phyloP scores from a whole-genome alignment of 2,113 vertebrate genomes.

The Carollia perspicillata region DNA sequence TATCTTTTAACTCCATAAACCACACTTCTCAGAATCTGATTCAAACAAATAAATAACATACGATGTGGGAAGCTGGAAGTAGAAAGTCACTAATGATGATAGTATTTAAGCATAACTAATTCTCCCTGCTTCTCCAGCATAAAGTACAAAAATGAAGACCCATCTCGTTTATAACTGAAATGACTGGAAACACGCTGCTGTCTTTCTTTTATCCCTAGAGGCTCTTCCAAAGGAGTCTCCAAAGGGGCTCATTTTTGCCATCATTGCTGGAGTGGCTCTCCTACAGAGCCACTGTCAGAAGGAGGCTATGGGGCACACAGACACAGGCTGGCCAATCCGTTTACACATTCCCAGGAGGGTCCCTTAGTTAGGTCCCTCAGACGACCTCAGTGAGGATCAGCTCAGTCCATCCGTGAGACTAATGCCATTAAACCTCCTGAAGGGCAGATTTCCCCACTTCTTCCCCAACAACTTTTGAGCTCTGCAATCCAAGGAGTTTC shows the following conservation, averaged over 20 bases:
- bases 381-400: background rate
- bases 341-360: background rate
- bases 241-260: background rate
- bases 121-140: background rate
- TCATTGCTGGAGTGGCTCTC: background rate
- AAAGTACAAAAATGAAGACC: background rate
- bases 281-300: background rate
- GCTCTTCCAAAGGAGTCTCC: background rate
- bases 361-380: background rate
- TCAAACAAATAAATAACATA: background rate
- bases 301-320: background rate
- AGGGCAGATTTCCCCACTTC: background rate
- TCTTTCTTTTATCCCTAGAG: constrained; percentile 27
- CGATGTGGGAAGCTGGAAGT: background rate
- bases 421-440: background rate
- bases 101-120: background rate
- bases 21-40: background rate
- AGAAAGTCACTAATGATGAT: background rate
- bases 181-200: background rate
- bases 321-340: background rate
- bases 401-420: background rate
- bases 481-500: background rate
- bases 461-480: background rate
- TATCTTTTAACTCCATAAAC: background rate
- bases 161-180: background rate